These are phyloP conservation scores for Periplaneta americana DNA, from an alignment of 1,140 invertebrate species.

Conservation along the genomic window DNA sequence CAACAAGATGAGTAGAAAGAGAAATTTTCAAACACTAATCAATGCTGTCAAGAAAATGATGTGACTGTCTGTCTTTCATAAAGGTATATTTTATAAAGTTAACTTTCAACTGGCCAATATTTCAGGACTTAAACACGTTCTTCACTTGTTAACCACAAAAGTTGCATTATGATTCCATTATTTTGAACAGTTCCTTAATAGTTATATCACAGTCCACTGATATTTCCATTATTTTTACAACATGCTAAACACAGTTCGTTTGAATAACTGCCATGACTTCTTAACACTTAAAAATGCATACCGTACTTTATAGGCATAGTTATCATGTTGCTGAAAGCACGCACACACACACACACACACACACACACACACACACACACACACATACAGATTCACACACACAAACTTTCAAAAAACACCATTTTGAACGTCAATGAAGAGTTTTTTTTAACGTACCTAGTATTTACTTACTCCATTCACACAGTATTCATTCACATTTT, in stretches of 20 bases:
- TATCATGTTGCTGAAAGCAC: neutral
- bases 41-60: no score
- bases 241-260: neutral
- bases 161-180: no score
- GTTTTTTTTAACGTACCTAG: neutral
- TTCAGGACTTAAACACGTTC: no score
- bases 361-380: neutral
- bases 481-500: neutral
- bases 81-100: no score
- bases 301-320: neutral
- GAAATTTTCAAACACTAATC: no score
- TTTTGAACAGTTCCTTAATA: neutral
- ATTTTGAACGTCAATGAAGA: neutral
- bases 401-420: neutral
- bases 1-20: no score
- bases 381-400: neutral
- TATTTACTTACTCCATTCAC: neutral
- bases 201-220: neutral
- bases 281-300: no score
- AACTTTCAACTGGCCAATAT: no score
- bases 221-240: neutral
- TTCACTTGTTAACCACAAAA: no score
- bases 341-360: neutral
- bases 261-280: neutral
- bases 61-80: no score